Evolutionary conservation across 2,113 vertebrate species (phyloP).

Genomic region (Struthidea cinerea): DNA sequence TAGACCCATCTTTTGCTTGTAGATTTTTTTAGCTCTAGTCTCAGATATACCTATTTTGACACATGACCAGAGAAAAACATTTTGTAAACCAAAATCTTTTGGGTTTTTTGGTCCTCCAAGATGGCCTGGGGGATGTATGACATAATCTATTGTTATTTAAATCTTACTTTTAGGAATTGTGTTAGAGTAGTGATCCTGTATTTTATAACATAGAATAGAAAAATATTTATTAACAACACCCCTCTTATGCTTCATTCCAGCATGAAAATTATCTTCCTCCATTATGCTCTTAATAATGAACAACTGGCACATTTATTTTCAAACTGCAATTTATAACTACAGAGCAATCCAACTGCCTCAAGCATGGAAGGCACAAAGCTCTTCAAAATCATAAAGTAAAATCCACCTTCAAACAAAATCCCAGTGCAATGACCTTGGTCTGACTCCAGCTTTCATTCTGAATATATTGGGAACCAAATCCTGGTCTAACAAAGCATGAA

Average conservation of each 20-base stretch:
- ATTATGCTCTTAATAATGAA: conserved; percentile 3
- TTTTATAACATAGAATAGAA: neutral
- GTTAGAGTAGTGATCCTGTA: neutral
- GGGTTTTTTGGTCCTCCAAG: neutral
- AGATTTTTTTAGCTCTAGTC: neutral
- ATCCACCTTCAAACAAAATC: conserved; percentile 51
- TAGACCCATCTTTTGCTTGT: neutral
- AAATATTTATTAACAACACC: neutral
- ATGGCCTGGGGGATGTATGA: neutral
- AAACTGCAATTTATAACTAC: neutral
- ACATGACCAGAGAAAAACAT: neutral
- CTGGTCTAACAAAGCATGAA: conserved; percentile 25
- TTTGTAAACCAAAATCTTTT: neutral
- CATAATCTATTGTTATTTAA: neutral
- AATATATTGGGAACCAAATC: neutral
- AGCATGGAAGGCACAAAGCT: neutral
- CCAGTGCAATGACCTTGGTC: neutral
- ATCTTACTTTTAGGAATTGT: neutral
- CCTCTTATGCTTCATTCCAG: neutral
- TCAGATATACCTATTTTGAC: neutral
- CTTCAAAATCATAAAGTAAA: conserved; percentile 12
- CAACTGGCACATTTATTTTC: conserved; percentile 40
- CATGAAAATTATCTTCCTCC: conserved; percentile 15
- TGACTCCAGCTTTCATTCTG: conserved; percentile 25
- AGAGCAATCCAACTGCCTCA: conserved; percentile 42